Conservation (phyloP, 2,113 vertebrate genomes). For the Fregetta grallaria region DNA sequence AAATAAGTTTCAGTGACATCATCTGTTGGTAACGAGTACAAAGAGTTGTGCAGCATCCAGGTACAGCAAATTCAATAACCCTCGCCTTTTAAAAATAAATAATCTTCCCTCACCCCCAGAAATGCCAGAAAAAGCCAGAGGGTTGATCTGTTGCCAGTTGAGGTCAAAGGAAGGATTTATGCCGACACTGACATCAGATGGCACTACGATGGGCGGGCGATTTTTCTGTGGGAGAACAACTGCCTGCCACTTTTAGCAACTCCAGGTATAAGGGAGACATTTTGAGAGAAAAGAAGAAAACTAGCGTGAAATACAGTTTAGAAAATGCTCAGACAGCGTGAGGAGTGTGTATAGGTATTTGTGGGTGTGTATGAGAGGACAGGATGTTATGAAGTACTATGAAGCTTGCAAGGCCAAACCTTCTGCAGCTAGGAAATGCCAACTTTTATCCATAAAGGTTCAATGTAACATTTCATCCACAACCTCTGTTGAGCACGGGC, state of each 20-base stretch:
- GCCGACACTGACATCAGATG: not conserved
- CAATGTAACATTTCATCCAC: too few relatives aligned
- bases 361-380: accelerated
- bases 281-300: not conserved
- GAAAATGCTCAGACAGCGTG: not conserved
- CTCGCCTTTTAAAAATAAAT: not conserved
- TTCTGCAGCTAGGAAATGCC: not conserved
- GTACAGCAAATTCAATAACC: not conserved
- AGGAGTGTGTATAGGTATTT: not conserved
- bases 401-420: not conserved
- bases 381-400: not conserved
- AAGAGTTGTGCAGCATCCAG: not conserved
- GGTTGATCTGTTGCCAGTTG: not conserved
- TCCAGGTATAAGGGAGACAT: not conserved
- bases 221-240: not conserved
- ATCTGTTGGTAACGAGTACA: not conserved
- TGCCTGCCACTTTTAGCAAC: not conserved
- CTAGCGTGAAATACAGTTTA: not conserved
- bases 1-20: conserved; percentile 72
- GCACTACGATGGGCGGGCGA: not conserved
- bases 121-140: not conserved
- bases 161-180: not conserved
- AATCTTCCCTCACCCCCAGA: not conserved
- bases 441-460: not conserved
- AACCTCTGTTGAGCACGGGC: accelerated